Evolutionary conservation across 2,113 vertebrate species (phyloP).

Genomic region (Centropus bengalensis): DNA sequence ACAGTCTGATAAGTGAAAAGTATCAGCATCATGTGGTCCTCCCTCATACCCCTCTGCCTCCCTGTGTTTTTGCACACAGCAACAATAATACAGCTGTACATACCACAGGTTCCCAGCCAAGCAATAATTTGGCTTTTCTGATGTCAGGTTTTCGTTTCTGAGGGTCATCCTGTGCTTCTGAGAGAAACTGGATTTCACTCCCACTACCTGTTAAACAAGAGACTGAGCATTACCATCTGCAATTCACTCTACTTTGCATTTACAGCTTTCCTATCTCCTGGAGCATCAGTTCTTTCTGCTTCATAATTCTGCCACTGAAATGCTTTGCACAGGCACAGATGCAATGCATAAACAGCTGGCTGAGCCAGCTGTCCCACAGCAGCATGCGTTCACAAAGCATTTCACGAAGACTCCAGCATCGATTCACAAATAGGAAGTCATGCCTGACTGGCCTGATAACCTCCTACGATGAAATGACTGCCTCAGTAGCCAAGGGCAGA

Average conservation of each 20-base stretch:
- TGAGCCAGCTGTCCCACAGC: background rate
- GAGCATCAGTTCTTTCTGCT: background rate
- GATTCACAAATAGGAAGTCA: background rate
- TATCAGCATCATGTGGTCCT: background rate
- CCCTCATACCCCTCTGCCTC: background rate
- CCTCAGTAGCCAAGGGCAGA: background rate
- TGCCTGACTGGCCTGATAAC: background rate
- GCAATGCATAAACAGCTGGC: background rate
- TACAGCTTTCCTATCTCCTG: background rate
- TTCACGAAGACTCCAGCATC: background rate
- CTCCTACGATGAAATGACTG: background rate
- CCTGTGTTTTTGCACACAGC: background rate
- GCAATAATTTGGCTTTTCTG: constrained; percentile 91
- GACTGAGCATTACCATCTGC: background rate
- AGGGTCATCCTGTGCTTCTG: constrained; percentile 97
- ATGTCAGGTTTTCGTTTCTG: constrained; percentile 97
- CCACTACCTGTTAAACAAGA: constrained; percentile 79
- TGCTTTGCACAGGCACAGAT: background rate
- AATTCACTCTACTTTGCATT: background rate
- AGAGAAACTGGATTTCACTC: constrained; percentile 97
- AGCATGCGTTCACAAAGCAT: background rate
- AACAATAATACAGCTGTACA: constrained; percentile 14
- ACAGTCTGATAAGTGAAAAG: background rate
- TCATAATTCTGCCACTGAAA: background rate
- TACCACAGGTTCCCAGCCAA: constrained; percentile 98